A percentile compares a stretch with the other conserved stretches of the same genome.
phyloP scores from a whole-genome alignment of 2,797 vertebrate species.

The Lagorchestes hirsutus region DNA sequence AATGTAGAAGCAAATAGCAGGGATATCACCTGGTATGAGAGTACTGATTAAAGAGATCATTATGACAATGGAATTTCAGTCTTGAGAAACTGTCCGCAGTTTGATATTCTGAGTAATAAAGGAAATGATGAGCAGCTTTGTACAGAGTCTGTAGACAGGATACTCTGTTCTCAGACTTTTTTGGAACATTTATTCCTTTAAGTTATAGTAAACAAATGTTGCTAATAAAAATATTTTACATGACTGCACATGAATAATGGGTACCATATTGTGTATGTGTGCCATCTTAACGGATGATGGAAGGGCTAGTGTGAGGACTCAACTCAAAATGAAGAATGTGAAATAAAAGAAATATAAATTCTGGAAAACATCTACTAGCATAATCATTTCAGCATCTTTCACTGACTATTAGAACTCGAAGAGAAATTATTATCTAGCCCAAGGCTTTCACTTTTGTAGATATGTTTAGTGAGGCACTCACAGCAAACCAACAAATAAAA shows the following conservation, averaged over 20 bases:
- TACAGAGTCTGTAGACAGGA: background rate
- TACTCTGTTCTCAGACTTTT: background rate
- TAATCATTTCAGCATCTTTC: background rate
- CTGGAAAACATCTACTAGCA: background rate
- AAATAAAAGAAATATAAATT: background rate
- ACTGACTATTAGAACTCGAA: background rate
- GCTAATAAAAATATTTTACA: background rate
- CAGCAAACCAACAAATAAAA: background rate
- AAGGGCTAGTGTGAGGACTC: background rate
- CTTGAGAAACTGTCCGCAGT: background rate
- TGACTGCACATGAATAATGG: background rate
- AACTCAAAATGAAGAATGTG: background rate
- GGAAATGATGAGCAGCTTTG: background rate
- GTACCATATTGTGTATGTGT: background rate
- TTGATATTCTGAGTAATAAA: background rate
- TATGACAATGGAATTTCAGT: background rate
- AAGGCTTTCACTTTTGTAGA: background rate
- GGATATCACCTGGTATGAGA: background rate
- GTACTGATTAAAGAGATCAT: background rate
- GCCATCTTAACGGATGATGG: background rate
- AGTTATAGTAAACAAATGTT: background rate
- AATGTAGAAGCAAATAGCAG: background rate
- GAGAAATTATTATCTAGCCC: background rate
- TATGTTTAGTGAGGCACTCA: background rate
- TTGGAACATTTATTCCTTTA: background rate